phyloP scores from a whole-genome alignment of 2,797 vertebrate genomes.

The Benthosema pterotum region DNA sequence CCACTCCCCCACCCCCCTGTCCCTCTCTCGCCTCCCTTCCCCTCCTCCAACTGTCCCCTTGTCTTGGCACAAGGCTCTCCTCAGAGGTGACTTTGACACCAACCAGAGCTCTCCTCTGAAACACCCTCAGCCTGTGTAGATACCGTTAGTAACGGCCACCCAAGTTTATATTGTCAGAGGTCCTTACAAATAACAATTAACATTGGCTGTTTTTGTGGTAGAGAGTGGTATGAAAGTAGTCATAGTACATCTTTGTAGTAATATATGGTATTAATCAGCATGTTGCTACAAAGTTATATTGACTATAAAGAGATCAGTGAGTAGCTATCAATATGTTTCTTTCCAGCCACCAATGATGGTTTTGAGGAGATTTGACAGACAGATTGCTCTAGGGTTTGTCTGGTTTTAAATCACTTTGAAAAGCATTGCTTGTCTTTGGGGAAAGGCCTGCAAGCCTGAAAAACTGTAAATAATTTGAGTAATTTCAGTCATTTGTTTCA shows the following conservation, averaged over 20 bases:
- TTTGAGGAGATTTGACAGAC: no score
- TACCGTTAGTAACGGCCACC: constrained; percentile 37
- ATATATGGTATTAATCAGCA: no score
- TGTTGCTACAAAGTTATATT: no score
- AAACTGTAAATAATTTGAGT: no score
- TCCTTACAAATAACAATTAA: constrained; percentile 32
- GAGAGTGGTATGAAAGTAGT: constrained; percentile 30
- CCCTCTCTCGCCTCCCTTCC: background rate
- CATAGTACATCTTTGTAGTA: constrained; percentile 32
- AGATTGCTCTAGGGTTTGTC: no score
- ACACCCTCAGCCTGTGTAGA: constrained; percentile 59
- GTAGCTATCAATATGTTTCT: no score
- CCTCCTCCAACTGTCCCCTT: constrained; percentile 52
- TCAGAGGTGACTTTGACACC: constrained; percentile 80
- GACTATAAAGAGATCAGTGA: no score
- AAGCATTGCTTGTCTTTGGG: no score
- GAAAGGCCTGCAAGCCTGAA: no score
- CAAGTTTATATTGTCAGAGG: constrained; percentile 38
- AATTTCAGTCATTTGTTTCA: no score
- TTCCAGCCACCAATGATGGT: no score
- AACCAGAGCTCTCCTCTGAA: constrained; percentile 65
- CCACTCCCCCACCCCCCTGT: background rate
- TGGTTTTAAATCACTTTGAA: no score
- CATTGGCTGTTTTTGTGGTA: constrained; percentile 28
- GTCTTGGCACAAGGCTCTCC: constrained; percentile 68